Evolutionary conservation across 2,113 vertebrate genomes (phyloP).

Genomic region (Cyrtonyx montezumae): DNA sequence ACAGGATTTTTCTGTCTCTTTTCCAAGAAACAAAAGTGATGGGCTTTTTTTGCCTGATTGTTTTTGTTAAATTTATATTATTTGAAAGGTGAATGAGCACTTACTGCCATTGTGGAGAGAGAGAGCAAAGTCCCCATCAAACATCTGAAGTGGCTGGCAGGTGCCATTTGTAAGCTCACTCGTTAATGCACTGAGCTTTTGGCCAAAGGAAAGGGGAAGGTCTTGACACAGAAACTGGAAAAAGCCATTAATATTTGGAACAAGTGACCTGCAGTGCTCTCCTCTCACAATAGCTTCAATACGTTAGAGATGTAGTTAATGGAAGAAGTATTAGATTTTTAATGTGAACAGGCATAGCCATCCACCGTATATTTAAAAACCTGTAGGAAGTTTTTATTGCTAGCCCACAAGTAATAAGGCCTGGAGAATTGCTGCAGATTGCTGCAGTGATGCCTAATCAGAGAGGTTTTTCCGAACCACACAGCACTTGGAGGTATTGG

Average conservation of each 20-base stretch:
- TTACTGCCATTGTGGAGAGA: not conserved
- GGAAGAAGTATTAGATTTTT: not conserved
- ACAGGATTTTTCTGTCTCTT: not conserved
- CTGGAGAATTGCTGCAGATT: not conserved
- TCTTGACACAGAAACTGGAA: not conserved
- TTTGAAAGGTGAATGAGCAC: not conserved
- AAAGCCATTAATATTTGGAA: not conserved
- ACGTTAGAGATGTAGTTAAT: not conserved
- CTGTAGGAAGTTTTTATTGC: not conserved
- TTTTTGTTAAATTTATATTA: not conserved
- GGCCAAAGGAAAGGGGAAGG: not conserved
- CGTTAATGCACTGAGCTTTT: not conserved
- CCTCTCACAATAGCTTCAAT: not conserved
- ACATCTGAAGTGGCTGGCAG: not conserved
- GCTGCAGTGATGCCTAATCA: not conserved
- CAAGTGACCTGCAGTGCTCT: not conserved
- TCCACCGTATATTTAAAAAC: not conserved
- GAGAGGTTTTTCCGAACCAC: not conserved
- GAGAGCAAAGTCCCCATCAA: not conserved
- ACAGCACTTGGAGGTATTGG: not conserved
- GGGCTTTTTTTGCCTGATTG: fast-evolving
- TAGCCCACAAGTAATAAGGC: not conserved
- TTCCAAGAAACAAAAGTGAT: not conserved
- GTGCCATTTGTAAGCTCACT: not conserved
- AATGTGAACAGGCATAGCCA: not conserved